phyloP scores from a whole-genome alignment of 2,113 vertebrate genomes.

The Grus americana region DNA sequence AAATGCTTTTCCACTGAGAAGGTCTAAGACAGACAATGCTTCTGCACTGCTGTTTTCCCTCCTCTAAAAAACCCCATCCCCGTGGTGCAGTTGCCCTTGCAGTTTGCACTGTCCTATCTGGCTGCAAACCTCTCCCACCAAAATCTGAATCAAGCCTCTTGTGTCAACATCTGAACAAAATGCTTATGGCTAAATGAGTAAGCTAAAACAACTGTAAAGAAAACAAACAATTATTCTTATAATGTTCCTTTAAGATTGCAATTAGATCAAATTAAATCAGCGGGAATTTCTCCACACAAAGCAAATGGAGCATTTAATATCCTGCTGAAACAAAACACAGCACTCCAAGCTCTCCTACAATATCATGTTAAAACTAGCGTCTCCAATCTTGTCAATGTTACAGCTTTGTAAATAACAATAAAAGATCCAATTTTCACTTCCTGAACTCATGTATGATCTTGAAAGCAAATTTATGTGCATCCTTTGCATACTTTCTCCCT shows the following conservation, averaged over 20 bases:
- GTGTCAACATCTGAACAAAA: background rate
- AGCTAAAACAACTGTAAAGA: slow-evolving; percentile 44
- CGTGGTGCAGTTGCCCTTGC: background rate
- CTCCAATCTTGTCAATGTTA: background rate
- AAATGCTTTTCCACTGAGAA: background rate
- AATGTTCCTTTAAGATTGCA: slow-evolving; percentile 39
- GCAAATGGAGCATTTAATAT: slow-evolving; percentile 52
- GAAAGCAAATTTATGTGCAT: background rate
- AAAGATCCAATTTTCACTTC: background rate
- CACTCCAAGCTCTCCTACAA: background rate
- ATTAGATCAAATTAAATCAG: slow-evolving; percentile 71
- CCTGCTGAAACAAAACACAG: slow-evolving; percentile 33
- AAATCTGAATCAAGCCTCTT: slow-evolving; percentile 4
- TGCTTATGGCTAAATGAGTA: background rate
- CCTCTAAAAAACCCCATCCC: background rate
- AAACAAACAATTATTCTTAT: slow-evolving; percentile 52
- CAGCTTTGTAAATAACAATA: slow-evolving; percentile 17
- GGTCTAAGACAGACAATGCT: background rate
- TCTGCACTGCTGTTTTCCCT: background rate
- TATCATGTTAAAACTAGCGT: background rate
- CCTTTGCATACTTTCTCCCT: background rate
- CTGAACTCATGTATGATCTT: background rate
- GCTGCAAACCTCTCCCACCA: slow-evolving; percentile 8
- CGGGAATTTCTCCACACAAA: slow-evolving; percentile 55
- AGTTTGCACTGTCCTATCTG: background rate